Base-by-base conservation (phyloP, 2,113 vertebrate genomes). In the Sarotherodon lohbergeri region DNA sequence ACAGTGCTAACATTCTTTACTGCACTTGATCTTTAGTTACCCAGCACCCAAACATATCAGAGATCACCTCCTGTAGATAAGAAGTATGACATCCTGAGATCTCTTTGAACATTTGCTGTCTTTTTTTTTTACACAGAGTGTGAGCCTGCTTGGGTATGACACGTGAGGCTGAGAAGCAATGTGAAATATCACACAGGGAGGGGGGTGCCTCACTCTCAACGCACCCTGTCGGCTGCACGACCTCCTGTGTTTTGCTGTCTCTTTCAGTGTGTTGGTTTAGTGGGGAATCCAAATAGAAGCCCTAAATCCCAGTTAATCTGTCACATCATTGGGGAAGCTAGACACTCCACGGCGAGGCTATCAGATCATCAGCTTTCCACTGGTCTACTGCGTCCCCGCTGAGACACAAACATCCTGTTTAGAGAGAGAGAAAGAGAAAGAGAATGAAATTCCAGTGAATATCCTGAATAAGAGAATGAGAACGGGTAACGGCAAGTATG, bases 351-450 rank as follows among this genome's bases (percentile, higher is more conserved):
- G 57, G 81, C 89, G 85, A 59, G 29, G 39, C 90, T 96, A 97
- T 96, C 96, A 90, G 94, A 88, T 92, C 88, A 96, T 96, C 95
- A 91, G 89, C 87, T 92, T 90, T 95, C 89, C 88, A 83, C 90
- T 93, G 88, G 85, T 94, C 93, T 86, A 59, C 71, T 89, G 87
- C 71, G 9, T 85, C 86, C 88, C 93, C 86, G 7, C 89, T 91
- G 93, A 94, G 93, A 94, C 93, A 92, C 94, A 95, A 95, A 96
- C 96, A 96, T 97, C 96, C 96, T 96, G 96, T 97, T 95, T 95
- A 92, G 84, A 90, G 87, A 85, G 92, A 81, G 89, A 89, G 90
- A 43, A 81, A 76, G 88, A 84, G 83, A 87, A 56, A 81, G 68
- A 84, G 61, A 59, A 61, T 59, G 76, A 80, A 50, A 85, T n/a